Conservation (phyloP, 2,113 vertebrate genomes). For the Rhodinocichla rosea region DNA sequence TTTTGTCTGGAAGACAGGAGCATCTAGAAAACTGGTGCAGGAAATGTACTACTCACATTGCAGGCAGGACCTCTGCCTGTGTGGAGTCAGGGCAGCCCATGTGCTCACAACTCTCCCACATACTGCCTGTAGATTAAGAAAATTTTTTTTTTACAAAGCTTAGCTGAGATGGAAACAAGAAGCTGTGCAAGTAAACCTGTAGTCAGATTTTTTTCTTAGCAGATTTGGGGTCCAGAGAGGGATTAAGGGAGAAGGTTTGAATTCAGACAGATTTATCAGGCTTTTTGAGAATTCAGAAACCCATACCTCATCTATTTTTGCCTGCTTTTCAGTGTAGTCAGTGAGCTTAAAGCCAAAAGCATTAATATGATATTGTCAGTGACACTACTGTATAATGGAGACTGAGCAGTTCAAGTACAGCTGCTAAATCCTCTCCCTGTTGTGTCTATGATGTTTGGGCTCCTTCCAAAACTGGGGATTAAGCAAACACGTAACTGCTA, state of each 20-base stretch:
- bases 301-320: slow-evolving; percentile 22
- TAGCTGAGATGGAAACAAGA: background rate
- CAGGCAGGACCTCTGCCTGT: background rate
- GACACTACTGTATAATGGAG: background rate
- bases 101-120: background rate
- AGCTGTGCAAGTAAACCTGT: background rate
- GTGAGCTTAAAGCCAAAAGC: slow-evolving; percentile 11
- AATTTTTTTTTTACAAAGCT: background rate
- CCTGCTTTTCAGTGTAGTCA: background rate
- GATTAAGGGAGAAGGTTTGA: background rate
- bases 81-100: background rate
- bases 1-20: background rate
- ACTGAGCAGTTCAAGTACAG: background rate
- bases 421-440: background rate
- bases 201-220: background rate
- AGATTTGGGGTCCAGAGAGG: background rate
- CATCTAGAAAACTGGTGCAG: background rate
- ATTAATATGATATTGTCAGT: slow-evolving; percentile 10
- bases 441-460: background rate
- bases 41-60: background rate
- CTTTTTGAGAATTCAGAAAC: slow-evolving; percentile 1
- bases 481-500: background rate
- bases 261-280: background rate
- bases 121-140: background rate
- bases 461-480: slow-evolving; percentile 37